Percentiles rank a stretch among this genome's conserved stretches.
Conservation (phyloP, 2,888 invertebrate species). For the Megalurothrips usitatus region DNA sequence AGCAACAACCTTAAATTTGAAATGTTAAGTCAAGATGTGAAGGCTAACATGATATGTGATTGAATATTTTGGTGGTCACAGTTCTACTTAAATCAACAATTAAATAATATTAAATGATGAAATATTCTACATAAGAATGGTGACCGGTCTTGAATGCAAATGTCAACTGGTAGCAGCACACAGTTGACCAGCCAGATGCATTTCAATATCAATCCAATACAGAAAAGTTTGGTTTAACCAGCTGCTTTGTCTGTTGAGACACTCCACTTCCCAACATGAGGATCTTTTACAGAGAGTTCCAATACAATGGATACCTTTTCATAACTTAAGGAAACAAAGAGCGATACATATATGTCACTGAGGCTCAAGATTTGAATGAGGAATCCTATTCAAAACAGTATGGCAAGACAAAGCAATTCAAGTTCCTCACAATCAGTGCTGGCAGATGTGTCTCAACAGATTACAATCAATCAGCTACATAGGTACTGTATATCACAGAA, state of each 20-base stretch:
- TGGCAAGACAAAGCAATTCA: neutral
- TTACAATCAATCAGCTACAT: constrained; percentile 25
- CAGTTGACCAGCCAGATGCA: constrained; percentile 12
- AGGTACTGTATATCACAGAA: constrained; percentile 26
- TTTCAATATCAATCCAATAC: neutral
- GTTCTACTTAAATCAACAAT: neutral
- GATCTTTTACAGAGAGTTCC: no score
- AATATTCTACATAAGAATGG: neutral
- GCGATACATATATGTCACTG: neutral
- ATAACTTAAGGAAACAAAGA: neutral
- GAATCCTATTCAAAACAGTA: neutral
- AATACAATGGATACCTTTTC: no score
- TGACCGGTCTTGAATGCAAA: neutral
- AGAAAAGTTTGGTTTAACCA: constrained; percentile 23
- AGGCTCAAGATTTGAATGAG: neutral
- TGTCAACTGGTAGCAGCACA: neutral
- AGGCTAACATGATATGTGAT: constrained; percentile 22
- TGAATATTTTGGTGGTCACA: constrained; percentile 23
- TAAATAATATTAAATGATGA: neutral
- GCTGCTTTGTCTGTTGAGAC: constrained; percentile 21
- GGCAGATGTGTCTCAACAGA: constrained; percentile 11
- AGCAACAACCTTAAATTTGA: neutral
- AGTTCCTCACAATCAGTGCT: neutral
- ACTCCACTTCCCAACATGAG: neutral
- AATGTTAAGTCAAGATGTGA: neutral